A percentile compares a stretch with the other conserved stretches of the same genome.
phyloP scores from a whole-genome alignment of 2,113 vertebrate species.

The Pteropus alecto region DNA sequence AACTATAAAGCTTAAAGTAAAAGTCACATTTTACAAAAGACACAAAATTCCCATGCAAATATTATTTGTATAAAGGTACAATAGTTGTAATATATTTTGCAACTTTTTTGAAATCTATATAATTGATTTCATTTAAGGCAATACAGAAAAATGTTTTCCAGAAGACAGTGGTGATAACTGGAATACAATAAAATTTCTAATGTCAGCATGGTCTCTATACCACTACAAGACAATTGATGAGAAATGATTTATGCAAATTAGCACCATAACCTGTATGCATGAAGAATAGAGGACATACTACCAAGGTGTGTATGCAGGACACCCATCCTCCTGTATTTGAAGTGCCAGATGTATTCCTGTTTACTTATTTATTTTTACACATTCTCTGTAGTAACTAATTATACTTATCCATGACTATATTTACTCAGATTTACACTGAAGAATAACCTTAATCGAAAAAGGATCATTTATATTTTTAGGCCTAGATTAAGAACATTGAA shows the following conservation, averaged over 20 bases:
- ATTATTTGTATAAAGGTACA: background rate
- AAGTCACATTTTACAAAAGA: background rate
- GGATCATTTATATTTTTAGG: background rate
- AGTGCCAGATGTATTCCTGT: background rate
- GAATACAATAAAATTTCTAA: background rate
- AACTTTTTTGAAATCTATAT: background rate
- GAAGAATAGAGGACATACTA: background rate
- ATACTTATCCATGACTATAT: background rate
- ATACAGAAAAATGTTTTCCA: background rate
- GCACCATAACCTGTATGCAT: background rate
- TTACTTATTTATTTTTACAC: background rate
- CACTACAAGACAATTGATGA: background rate
- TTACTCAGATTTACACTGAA: background rate
- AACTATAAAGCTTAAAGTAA: conserved; percentile 11
- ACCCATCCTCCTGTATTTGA: background rate
- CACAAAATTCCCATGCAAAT: background rate
- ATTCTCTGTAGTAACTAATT: background rate
- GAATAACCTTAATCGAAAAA: background rate
- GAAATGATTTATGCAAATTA: background rate
- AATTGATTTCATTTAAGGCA: conserved; percentile 23
- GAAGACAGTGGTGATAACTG: background rate
- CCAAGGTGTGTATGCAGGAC: background rate
- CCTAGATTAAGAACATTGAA: background rate
- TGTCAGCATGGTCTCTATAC: background rate
- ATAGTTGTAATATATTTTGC: background rate